Evolutionary conservation across 2,797 vertebrate species (phyloP).

Genomic region (Peromyscus eremicus): DNA sequence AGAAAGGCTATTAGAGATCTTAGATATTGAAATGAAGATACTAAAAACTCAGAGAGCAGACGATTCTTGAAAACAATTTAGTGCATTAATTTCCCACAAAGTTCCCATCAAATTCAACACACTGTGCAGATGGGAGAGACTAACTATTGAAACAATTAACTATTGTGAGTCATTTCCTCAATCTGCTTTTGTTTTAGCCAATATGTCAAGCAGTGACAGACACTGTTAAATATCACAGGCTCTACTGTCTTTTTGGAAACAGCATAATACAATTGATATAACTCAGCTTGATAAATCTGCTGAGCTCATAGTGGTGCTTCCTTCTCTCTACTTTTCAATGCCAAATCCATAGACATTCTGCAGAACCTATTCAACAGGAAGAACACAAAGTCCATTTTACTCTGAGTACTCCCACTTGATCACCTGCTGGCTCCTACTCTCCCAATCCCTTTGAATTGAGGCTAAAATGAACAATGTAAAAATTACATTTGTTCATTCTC

Average conservation of each 20-base stretch:
- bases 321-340: constrained; percentile 61
- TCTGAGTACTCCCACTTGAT: constrained; percentile 49
- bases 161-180: constrained; percentile 78
- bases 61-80: constrained; percentile 31
- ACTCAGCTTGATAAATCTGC: constrained; percentile 73
- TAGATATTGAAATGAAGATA: not conserved
- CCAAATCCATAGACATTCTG: constrained; percentile 69
- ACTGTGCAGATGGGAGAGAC: constrained; percentile 80
- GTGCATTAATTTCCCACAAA: constrained; percentile 71
- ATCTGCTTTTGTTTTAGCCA: constrained; percentile 75
- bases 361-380: constrained; percentile 56
- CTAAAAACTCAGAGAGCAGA: constrained; percentile 62
- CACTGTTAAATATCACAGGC: constrained; percentile 62
- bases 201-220: constrained; percentile 70
- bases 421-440: constrained; percentile 54
- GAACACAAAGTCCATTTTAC: constrained; percentile 41
- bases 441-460: constrained; percentile 45
- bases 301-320: constrained; percentile 46
- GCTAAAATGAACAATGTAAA: constrained; percentile 60
- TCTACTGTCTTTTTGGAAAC: constrained; percentile 75
- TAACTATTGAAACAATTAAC: constrained; percentile 72
- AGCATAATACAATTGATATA: constrained; percentile 67
- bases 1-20: constrained; percentile 54
- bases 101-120: constrained; percentile 74
- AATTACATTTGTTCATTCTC: constrained; percentile 45